These are phyloP conservation scores for Andrena praecox DNA, from an alignment of 2,888 invertebrate genomes.

Conservation along the genomic window DNA sequence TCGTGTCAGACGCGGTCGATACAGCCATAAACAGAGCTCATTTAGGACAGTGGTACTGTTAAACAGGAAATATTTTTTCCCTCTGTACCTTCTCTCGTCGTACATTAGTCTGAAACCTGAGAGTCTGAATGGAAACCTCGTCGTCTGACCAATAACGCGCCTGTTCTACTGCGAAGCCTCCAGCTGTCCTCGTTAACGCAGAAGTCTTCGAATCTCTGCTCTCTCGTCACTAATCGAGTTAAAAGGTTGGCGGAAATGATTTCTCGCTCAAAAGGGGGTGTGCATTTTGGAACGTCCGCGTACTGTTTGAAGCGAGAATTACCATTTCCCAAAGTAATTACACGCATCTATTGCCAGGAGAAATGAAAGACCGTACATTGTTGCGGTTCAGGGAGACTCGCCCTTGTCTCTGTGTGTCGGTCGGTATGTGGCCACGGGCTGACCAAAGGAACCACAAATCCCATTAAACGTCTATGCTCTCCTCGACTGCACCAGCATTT, in stretches of 20 bases:
- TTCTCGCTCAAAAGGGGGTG: neutral
- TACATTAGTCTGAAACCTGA: neutral
- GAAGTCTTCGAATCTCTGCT: neutral
- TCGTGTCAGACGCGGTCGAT: slow-evolving; percentile 11
- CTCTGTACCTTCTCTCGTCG: neutral
- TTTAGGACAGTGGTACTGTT: neutral
- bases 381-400: slow-evolving; percentile 52
- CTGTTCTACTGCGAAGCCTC: neutral
- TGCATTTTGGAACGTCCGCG: neutral
- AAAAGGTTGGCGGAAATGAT: neutral
- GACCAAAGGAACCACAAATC: slow-evolving; percentile 72
- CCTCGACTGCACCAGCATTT: slow-evolving; percentile 30
- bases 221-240: neutral
- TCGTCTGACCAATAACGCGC: neutral
- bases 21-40: slow-evolving; percentile 7
- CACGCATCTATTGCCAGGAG: slow-evolving; percentile 33
- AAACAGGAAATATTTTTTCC: slow-evolving; percentile 5
- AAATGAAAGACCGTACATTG: slow-evolving; percentile 45
- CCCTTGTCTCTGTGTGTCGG: slow-evolving; percentile 55
- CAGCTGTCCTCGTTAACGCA: neutral
- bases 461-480: slow-evolving; percentile 63
- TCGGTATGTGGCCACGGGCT: slow-evolving; percentile 65
- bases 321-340: slow-evolving; percentile 50
- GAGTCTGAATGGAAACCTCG: neutral
- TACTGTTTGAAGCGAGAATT: slow-evolving; percentile 14